phyloP scores from a whole-genome alignment of 2,888 invertebrate genomes.

The Podabrus alpinus region DNA sequence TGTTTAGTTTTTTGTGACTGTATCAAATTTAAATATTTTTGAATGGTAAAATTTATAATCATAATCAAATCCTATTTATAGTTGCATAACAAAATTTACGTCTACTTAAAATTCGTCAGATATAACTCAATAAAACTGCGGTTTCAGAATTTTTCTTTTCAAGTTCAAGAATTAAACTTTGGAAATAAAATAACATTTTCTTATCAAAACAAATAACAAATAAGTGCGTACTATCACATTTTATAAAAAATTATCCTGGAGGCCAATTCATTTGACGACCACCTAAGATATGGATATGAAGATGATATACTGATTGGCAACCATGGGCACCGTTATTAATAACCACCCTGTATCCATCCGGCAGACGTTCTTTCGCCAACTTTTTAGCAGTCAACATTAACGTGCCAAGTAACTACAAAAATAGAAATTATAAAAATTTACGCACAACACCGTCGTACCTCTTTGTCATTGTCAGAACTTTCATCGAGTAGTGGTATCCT shows the following conservation, averaged over 20 bases:
- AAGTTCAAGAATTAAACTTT: background rate
- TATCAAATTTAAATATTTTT: background rate
- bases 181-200: background rate
- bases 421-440: slow-evolving; percentile 7
- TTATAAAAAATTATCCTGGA: slow-evolving; percentile 46
- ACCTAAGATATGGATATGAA: slow-evolving; percentile 82
- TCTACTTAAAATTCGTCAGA: background rate
- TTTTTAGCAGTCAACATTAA: slow-evolving; percentile 69
- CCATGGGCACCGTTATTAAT: slow-evolving; percentile 82
- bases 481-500: slow-evolving; percentile 68
- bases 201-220: background rate
- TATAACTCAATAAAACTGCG: background rate
- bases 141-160: background rate
- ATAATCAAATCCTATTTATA: background rate
- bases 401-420: slow-evolving; percentile 70
- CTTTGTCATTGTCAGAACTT: slow-evolving; percentile 60
- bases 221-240: background rate
- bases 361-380: slow-evolving; percentile 65
- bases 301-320: slow-evolving; percentile 81
- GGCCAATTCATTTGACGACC: slow-evolving; percentile 70
- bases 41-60: background rate
- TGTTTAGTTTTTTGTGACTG: background rate
- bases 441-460: slow-evolving; percentile 10
- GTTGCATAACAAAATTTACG: background rate
- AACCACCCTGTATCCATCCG: slow-evolving; percentile 74